phyloP scores from a whole-genome alignment of 2,888 invertebrate species.

The Bedellia somnulentella region DNA sequence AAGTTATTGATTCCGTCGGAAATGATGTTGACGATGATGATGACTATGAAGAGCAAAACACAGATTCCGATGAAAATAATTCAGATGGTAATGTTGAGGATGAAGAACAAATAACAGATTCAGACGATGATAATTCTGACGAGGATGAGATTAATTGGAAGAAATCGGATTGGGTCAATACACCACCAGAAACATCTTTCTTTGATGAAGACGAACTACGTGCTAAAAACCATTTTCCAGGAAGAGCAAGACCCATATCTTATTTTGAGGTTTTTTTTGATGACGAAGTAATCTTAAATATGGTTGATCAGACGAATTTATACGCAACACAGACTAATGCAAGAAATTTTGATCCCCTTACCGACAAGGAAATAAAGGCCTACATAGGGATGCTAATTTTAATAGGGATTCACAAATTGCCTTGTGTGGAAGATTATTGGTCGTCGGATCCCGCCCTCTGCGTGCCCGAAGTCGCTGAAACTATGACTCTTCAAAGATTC shows the following conservation, averaged over 20 bases:
- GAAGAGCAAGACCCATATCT: background rate
- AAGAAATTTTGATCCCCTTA: constrained; percentile 11
- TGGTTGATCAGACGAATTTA: constrained; percentile 7
- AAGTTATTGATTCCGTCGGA: too few species aligned
- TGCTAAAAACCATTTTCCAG: too few species aligned
- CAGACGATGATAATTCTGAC: too few species aligned
- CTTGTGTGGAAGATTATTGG: constrained; percentile 14
- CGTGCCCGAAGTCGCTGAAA: constrained; percentile 13
- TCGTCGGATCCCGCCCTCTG: constrained; percentile 13
- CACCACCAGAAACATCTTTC: too few species aligned
- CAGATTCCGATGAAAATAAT: too few species aligned
- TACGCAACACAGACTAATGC: constrained; percentile 3
- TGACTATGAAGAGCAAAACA: too few species aligned
- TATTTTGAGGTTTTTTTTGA: background rate
- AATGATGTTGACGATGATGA: too few species aligned
- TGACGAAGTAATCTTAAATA: background rate
- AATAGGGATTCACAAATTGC: constrained; percentile 13
- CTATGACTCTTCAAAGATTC: constrained; percentile 14
- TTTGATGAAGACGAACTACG: too few species aligned
- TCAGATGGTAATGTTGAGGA: too few species aligned
- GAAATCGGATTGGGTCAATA: too few species aligned
- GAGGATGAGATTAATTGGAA: too few species aligned
- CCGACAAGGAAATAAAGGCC: constrained; percentile 11
- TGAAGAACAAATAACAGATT: too few species aligned
- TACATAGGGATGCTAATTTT: constrained; percentile 14